phyloP scores from a whole-genome alignment of 2,113 vertebrate species.

The Malurus elegans region DNA sequence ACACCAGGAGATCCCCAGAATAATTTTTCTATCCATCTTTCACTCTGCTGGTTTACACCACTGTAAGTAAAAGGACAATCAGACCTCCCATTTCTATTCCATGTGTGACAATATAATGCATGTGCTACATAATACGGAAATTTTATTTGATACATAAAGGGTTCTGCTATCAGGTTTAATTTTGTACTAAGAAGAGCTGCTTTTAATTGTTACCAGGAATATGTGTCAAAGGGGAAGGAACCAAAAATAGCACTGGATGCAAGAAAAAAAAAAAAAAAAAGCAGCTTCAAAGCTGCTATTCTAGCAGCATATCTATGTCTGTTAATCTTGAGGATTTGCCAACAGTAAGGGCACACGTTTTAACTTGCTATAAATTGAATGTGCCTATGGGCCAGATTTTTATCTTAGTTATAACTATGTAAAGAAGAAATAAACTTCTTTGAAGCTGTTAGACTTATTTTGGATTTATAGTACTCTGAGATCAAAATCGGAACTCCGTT shows the following conservation, averaged over 20 bases:
- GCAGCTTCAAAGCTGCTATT: background rate
- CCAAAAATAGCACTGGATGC: background rate
- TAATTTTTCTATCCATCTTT: background rate
- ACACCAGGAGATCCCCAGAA: background rate
- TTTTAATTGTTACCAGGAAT: slow-evolving; percentile 52
- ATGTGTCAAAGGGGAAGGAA: slow-evolving; percentile 54
- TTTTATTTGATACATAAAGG: background rate
- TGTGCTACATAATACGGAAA: background rate
- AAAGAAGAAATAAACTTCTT: slow-evolving; percentile 47
- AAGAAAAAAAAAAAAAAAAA: background rate
- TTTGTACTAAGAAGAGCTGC: background rate
- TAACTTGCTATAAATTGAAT: slow-evolving; percentile 40
- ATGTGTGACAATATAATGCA: background rate
- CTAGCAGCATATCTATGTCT: background rate
- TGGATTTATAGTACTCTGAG: slow-evolving; percentile 3
- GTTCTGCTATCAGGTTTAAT: background rate
- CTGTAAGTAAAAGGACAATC: background rate
- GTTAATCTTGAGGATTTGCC: slow-evolving; percentile 12
- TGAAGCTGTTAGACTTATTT: slow-evolving; percentile 16
- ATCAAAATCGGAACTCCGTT: background rate
- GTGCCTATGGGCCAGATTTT: slow-evolving; percentile 26
- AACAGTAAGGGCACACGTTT: background rate
- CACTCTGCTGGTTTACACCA: background rate
- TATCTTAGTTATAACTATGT: slow-evolving; percentile 44
- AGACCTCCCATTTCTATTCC: background rate